A percentile compares a stretch with the other conserved stretches of the same genome.
Conservation (phyloP, 1,140 invertebrate genomes). For the Drosophila equinoxialis region DNA sequence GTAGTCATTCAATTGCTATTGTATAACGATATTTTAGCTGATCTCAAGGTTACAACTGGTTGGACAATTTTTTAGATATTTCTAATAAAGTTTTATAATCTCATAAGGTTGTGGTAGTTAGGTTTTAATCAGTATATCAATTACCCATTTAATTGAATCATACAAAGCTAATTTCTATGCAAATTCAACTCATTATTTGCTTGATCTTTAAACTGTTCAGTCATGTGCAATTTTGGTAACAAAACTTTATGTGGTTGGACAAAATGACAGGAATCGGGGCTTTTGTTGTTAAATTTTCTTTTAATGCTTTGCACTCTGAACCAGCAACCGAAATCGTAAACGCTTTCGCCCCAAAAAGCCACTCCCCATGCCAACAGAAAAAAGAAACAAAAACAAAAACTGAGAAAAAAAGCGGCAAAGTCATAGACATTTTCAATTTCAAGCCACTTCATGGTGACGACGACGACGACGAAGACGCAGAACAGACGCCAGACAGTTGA, state of each 20-base stretch:
- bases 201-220: slow-evolving; percentile 38
- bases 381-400: slow-evolving; percentile 15
- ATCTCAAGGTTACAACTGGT: too few relatives aligned
- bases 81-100: too few relatives aligned
- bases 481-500: slow-evolving; percentile 72
- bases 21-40: too few relatives aligned
- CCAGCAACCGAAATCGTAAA: slow-evolving; percentile 66
- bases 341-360: slow-evolving; percentile 69
- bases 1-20: too few relatives aligned
- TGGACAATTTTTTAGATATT: too few relatives aligned
- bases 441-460: slow-evolving; percentile 75
- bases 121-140: not conserved
- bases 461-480: slow-evolving; percentile 55
- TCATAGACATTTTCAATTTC: slow-evolving; percentile 74
- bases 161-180: slow-evolving; percentile 22
- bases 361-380: slow-evolving; percentile 55
- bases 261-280: slow-evolving; percentile 70
- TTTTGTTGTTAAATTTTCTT: slow-evolving; percentile 54
- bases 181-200: slow-evolving; percentile 27
- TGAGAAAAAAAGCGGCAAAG: slow-evolving; percentile 37
- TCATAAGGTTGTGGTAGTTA: too few relatives aligned
- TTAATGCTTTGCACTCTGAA: slow-evolving; percentile 76
- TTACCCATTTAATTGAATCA: slow-evolving; percentile 26
- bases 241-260: slow-evolving; percentile 40
- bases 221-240: slow-evolving; percentile 55